Base-by-base conservation (phyloP, 2,113 vertebrate genomes). In the Tyrannus savana region DNA sequence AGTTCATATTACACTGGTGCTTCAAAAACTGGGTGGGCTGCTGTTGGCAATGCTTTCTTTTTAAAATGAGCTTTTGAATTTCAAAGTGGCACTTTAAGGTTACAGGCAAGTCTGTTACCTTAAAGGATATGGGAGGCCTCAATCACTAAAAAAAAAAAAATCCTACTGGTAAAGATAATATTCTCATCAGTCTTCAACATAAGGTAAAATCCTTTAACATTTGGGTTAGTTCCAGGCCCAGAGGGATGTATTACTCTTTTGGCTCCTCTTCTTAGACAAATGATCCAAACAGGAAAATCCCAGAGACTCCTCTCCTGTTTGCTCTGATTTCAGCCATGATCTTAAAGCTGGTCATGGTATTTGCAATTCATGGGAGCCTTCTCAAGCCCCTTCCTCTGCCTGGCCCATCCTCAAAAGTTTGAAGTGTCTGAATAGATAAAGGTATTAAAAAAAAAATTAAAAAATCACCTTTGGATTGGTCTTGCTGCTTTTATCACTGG, bases 301-400 rank as follows among this genome's bases (percentile, higher is more conserved):
- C 53, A 62, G 3, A 4, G 27, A 68, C 16, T 25, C 11, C 25
- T 84, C 9, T 77, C 58, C 41, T 58, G 7, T 67, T 39, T 22
- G 16, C 35, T 84, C 25, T 73, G 49, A 69, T 88, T 77, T 96
- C 55, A 73, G 72, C 21, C n/a, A 58, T 0, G 0, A 55, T n/a
- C 58, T 89, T 53, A 39, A 63, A 90, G 59, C 7, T 0, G 0
- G 16, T 28, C 35, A 28, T 3, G 0, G 33, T 50, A 46, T 31
- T 80, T 72, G 56, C 2, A 9, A 23, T 35, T 71, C 47, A 42
- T 10, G 4, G 23, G 23, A 60, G 8, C 4, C 7, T 82, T 75
- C 71, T 68, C n/a, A 39, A 35, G 31, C 6, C 25, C 11, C 25
- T 6, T 52, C 58, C 76, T 92, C 41, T 74, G 37, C 41, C 27